Base-by-base conservation (phyloP, 2,888 invertebrate genomes). In the Isoperla grammatica region DNA sequence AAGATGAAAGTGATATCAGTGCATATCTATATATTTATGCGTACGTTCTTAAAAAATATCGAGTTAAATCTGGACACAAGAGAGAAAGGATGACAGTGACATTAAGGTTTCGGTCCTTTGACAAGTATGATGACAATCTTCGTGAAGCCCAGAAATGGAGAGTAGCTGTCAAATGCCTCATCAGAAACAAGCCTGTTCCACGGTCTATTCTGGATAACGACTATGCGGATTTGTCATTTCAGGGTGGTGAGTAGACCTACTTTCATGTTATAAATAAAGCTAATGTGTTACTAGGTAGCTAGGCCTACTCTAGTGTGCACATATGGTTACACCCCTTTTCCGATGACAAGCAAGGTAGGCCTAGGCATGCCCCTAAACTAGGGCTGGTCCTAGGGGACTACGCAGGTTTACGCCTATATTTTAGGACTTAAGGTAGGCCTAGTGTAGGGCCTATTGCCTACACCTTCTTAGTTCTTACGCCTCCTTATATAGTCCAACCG, bases 21-120 rank as follows among this genome's bases (percentile, higher is more conserved):
- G 90, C 90, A 50, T 91, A 90, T 75, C 78, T 92, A 11, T 90
- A 90, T 72, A 85, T 92, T 68, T 91, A 90, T 71, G 89, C 90
- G 3, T 91, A 91, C 72, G 82, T 87, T 64, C 71, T 89, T 68
- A 87, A 87, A 72, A 83, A 83, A 66, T 70, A 71, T 43, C 81
- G 82, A 64, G 80, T 73, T 17, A 75, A 74, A 61, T 68, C 68
- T 58, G 79, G 79, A 23, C 75, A 81, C 62, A 84, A 86, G 71
- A 79, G 91, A 62, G 90, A 90, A 71, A 80, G 89, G 61, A 90
- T 88, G 46, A 90, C 89, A 61, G 85, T 91, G 67, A 91, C 90
- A 29, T 73, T 91, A 67, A 80, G 91, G 48, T 92, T 91, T 71
- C 82, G 90, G 57, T 90, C 90, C 40, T 91, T 87, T 72, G 90